Evolutionary conservation across 1,140 invertebrate species (phyloP).

Genomic region (Diorhabda sublineata): DNA sequence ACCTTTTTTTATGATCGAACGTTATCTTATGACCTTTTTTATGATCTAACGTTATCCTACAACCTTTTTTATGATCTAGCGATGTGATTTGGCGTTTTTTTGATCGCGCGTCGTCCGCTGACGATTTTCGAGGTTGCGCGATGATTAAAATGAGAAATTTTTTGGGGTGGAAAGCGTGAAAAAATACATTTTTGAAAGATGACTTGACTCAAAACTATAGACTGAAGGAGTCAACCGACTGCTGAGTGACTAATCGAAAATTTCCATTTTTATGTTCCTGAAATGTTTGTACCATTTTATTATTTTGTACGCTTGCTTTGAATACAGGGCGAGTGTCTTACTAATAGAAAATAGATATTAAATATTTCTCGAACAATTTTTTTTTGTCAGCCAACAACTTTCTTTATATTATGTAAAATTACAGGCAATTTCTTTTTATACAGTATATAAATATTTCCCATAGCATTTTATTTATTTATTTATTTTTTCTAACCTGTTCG

Average conservation of each 20-base stretch:
- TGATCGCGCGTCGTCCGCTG: no score
- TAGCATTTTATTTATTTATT: constrained; percentile 5
- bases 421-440: constrained; percentile 5
- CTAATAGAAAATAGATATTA: constrained; percentile 23
- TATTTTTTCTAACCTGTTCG: constrained; percentile 20
- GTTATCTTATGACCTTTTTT: no score
- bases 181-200: not conserved
- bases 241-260: constrained; percentile 15
- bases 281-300: constrained; percentile 42
- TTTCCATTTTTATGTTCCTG: constrained; percentile 35
- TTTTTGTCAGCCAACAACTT: constrained; percentile 9
- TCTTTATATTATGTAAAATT: constrained; percentile 12
- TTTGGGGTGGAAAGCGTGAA: no score
- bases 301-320: constrained; percentile 37
- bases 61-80: no score
- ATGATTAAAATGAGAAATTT: no score
- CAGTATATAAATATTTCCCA: constrained; percentile 14
- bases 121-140: no score
- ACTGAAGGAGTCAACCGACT: constrained; percentile 39
- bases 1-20: no score
- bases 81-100: no score
- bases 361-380: constrained; percentile 19
- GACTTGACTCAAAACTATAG: constrained; percentile 18
- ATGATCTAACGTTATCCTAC: no score
- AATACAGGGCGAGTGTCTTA: constrained; percentile 21